Conservation (phyloP, 2,888 invertebrate genomes). For the Alloplasta piceator region DNA sequence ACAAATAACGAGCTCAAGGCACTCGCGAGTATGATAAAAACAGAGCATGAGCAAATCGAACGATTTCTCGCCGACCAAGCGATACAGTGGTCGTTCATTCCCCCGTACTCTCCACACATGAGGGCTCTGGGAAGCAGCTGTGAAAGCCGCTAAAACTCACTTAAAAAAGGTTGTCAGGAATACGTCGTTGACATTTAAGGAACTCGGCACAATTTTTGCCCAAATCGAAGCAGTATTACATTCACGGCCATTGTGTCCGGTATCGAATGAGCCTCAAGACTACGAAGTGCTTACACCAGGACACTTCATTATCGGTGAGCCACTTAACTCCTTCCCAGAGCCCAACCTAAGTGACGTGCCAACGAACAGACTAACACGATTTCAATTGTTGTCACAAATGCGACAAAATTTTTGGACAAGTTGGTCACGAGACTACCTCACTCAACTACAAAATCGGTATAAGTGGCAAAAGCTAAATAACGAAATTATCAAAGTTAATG, state of each 20-base stretch:
- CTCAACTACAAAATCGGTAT: neutral
- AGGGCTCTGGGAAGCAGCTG: conserved; percentile 28
- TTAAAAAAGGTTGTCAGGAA: neutral
- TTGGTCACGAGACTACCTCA: neutral
- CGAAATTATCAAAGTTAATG: neutral
- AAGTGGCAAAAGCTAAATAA: neutral
- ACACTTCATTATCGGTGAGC: too few species aligned
- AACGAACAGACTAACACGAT: neutral
- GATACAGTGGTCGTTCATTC: conserved; percentile 7
- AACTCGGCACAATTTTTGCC: too few species aligned
- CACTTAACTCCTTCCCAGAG: too few species aligned
- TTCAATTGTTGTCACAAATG: neutral
- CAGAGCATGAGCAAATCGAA: neutral
- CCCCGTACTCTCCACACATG: neutral
- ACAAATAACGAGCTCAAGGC: conserved; percentile 6
- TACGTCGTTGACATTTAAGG: too few species aligned
- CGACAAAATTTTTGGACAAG: neutral
- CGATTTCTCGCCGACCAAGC: neutral
- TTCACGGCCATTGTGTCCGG: too few species aligned
- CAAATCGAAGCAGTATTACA: too few species aligned
- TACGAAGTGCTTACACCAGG: too few species aligned
- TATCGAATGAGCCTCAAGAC: too few species aligned
- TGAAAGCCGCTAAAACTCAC: conserved; percentile 26
- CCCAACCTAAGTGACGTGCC: neutral
- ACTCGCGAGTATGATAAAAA: neutral